These are phyloP conservation scores for Sebastes nivosus DNA, from an alignment of 2,797 vertebrate species.

Conservation along the genomic window DNA sequence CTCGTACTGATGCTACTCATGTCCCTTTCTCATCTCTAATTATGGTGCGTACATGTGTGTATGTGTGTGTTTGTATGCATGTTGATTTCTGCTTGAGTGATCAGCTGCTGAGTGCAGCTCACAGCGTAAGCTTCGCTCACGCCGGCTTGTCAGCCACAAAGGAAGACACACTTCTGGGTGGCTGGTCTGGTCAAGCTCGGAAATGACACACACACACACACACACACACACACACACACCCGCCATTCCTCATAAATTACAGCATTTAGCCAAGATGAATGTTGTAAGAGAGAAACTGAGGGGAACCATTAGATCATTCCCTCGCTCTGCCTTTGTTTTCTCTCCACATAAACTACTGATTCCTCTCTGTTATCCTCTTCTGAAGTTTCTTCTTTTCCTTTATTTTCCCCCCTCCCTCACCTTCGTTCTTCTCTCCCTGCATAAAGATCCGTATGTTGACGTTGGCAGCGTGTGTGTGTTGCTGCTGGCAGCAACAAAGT, in stretches of 20 bases:
- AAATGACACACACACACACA: constrained; percentile 34
- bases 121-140: constrained; percentile 68
- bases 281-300: constrained; percentile 31
- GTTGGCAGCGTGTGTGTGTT: constrained; percentile 53
- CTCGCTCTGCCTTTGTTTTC: constrained; percentile 6
- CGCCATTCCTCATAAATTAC: constrained; percentile 28
- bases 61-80: constrained; percentile 21
- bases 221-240: constrained; percentile 14
- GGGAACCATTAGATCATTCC: background rate
- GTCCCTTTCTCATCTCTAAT: constrained; percentile 55
- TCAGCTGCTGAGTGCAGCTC: constrained; percentile 61
- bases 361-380: background rate
- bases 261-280: constrained; percentile 35
- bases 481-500: constrained; percentile 63
- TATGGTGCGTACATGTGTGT: constrained; percentile 32
- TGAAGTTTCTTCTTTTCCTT: background rate
- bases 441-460: constrained; percentile 59
- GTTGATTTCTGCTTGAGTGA: constrained; percentile 68
- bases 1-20: constrained; percentile 41
- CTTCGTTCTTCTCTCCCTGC: constrained; percentile 19
- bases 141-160: constrained; percentile 65
- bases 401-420: constrained; percentile 17
- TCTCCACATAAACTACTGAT: background rate
- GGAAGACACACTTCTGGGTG: constrained; percentile 63
- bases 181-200: constrained; percentile 45